Evolutionary conservation across 2,888 invertebrate species (phyloP).

Genomic region (Eupithecia inturbata): DNA sequence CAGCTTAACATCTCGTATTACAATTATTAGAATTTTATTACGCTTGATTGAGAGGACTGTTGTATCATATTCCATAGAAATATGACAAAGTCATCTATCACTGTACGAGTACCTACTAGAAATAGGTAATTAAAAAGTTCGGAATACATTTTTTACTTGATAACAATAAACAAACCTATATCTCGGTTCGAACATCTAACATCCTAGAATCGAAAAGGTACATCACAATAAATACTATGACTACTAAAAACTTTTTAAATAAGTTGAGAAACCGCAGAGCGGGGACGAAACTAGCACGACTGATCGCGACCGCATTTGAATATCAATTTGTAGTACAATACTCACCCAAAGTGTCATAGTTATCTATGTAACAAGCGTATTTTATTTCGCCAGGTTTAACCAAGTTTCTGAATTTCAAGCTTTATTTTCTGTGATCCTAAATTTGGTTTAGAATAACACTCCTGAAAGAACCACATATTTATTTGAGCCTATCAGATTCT

Average conservation of each 20-base stretch:
- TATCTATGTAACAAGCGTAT: neutral
- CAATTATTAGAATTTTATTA: constrained; percentile 67
- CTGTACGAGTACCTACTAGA: constrained; percentile 46
- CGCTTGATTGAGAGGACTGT: constrained; percentile 52
- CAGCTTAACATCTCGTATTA: constrained; percentile 68
- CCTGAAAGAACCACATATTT: constrained; percentile 1
- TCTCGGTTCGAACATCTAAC: constrained; percentile 58
- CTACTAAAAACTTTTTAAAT: constrained; percentile 60
- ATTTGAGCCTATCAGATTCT: constrained; percentile 9
- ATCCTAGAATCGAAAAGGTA: constrained; percentile 67
- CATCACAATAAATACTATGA: constrained; percentile 80
- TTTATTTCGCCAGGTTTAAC: neutral
- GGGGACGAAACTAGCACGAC: constrained; percentile 43
- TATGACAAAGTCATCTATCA: constrained; percentile 57
- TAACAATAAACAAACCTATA: constrained; percentile 56
- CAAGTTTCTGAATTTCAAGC: constrained; percentile 4
- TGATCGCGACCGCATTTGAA: constrained; percentile 32
- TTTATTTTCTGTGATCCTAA: constrained; percentile 11
- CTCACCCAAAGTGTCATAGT: constrained; percentile 30
- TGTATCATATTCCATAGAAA: constrained; percentile 63
- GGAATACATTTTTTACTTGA: constrained; percentile 48
- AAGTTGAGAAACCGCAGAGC: constrained; percentile 39
- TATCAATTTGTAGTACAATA: constrained; percentile 27
- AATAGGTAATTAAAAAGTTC: constrained; percentile 36
- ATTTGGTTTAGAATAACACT: neutral